These are phyloP conservation scores for Acipenser ruthenus DNA, from an alignment of 2,797 vertebrate species.

Conservation along the genomic window DNA sequence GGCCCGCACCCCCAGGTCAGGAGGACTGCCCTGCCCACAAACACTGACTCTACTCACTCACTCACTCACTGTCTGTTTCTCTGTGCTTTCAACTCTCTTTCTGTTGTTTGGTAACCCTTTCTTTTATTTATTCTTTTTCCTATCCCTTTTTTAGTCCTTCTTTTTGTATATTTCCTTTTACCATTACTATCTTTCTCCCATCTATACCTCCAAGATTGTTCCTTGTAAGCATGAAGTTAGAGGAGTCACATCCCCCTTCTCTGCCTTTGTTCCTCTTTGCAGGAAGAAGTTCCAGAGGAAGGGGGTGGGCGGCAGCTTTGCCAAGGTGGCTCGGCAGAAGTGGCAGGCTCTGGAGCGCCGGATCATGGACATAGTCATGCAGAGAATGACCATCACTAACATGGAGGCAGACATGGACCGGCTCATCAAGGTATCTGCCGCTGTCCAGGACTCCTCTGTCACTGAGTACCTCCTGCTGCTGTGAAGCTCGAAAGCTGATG, in stretches of 20 bases:
- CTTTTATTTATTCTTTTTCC: no score
- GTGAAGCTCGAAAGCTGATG: no score
- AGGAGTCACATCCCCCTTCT: no score
- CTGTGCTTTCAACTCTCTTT: no score
- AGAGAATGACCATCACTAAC: slow-evolving; percentile 89
- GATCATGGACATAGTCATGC: slow-evolving; percentile 90
- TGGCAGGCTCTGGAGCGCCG: slow-evolving; percentile 87
- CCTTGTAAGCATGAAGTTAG: no score
- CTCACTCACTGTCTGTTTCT: slow-evolving; percentile 6
- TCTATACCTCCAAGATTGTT: no score
- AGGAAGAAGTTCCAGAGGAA: slow-evolving; percentile 87
- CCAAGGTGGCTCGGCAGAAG: slow-evolving; percentile 84
- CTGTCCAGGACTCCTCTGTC: background rate
- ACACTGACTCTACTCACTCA: no score
- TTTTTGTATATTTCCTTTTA: no score
- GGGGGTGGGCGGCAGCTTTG: slow-evolving; percentile 64
- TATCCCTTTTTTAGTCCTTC: no score
- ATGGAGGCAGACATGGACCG: slow-evolving; percentile 94
- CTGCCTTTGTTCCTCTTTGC: background rate
- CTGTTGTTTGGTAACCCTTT: no score
- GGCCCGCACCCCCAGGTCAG: slow-evolving; percentile 56
- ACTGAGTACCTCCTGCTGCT: background rate
- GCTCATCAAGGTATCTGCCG: slow-evolving; percentile 75
- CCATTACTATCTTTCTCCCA: no score
- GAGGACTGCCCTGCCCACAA: no score